Conservation (phyloP, 92 coral and sea anemone species). For the Heteractis magnifica region DNA sequence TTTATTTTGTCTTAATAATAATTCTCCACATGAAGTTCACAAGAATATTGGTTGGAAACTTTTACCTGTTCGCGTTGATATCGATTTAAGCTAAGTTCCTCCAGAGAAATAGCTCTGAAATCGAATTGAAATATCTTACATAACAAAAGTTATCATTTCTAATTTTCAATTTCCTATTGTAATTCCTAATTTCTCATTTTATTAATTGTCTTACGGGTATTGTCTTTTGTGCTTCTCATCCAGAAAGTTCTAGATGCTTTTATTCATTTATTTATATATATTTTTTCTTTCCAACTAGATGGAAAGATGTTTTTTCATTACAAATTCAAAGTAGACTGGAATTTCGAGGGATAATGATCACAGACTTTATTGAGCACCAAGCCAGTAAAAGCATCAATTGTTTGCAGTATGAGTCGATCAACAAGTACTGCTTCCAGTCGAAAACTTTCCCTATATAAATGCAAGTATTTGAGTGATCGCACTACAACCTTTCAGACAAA, state of each 20-base stretch:
- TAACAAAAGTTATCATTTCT: no score
- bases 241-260: no score
- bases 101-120: no score
- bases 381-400: neutral
- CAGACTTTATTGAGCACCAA: neutral
- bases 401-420: neutral
- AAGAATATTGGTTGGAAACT: neutral
- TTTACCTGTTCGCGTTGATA: no score
- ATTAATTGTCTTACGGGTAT: no score
- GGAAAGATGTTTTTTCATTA: neutral
- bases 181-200: no score
- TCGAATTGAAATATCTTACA: no score
- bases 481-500: neutral
- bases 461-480: neutral
- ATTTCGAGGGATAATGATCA: neutral
- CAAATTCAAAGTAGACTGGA: neutral
- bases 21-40: neutral
- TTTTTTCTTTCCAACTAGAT: no score
- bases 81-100: no score
- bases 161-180: no score
- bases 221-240: no score
- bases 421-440: neutral
- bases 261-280: no score
- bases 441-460: neutral
- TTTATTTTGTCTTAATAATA: neutral